Evolutionary conservation across 2,113 vertebrate species (phyloP).

Genomic region (Loxodonta africana): DNA sequence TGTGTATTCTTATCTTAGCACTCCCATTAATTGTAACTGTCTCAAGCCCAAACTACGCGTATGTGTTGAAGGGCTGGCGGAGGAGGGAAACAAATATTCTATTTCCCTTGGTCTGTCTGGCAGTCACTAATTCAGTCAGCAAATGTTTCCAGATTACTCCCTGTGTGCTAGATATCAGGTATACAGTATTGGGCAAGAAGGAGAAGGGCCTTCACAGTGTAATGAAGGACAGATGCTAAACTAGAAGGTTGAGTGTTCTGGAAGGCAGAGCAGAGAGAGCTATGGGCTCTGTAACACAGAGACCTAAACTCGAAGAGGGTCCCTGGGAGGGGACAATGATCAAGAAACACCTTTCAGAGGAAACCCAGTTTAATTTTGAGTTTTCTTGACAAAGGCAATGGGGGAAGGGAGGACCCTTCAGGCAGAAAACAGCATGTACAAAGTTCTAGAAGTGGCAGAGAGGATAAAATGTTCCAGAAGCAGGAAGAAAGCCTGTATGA

Average conservation of each 20-base stretch:
- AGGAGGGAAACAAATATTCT: background rate
- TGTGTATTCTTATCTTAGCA: background rate
- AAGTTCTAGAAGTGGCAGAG: background rate
- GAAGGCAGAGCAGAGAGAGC: background rate
- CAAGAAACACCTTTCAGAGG: background rate
- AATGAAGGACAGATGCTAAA: background rate
- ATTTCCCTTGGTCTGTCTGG: background rate
- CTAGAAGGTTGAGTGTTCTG: accelerated
- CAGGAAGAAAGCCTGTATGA: background rate
- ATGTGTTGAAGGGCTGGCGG: background rate
- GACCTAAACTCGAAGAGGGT: background rate
- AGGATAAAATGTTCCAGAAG: constrained; percentile 44
- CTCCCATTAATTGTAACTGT: background rate
- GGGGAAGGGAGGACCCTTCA: background rate
- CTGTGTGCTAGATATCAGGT: background rate
- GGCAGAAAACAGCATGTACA: background rate
- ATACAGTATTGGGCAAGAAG: background rate
- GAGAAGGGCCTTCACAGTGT: no score
- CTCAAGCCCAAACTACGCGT: background rate
- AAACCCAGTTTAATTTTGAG: background rate
- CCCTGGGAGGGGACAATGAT: accelerated
- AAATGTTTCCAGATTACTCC: background rate
- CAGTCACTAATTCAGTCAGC: background rate
- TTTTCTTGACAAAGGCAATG: background rate
- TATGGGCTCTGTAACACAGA: no score